These are phyloP conservation scores for Abscondita cerata DNA, from an alignment of 2,888 invertebrate species.

Conservation along the genomic window DNA sequence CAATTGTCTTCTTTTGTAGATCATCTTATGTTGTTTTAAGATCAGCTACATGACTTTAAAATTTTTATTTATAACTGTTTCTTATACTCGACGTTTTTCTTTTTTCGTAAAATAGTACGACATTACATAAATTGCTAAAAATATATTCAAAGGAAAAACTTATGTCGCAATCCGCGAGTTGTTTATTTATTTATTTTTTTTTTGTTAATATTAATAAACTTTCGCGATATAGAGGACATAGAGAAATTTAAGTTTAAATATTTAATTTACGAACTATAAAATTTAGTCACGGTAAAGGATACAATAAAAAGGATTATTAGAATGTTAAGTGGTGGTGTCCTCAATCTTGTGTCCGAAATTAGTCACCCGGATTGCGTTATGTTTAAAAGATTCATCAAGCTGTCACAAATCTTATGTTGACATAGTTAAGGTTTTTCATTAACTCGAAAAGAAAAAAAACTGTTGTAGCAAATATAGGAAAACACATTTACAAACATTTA, in stretches of 20 bases:
- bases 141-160: too few species aligned
- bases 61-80: conserved; percentile 8
- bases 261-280: background rate
- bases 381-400: conserved; percentile 11
- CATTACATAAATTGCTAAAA: too few species aligned
- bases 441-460: too few species aligned
- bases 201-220: too few species aligned
- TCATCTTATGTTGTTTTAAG: conserved; percentile 23
- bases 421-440: background rate
- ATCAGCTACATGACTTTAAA: conserved; percentile 13
- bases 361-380: conserved; percentile 16
- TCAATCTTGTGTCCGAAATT: conserved; percentile 20
- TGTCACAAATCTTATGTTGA: conserved; percentile 4
- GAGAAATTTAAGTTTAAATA: too few species aligned
- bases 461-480: too few species aligned
- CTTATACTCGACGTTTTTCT: conserved; percentile 1
- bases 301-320: conserved; percentile 21
- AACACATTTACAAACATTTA: too few species aligned
- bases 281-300: conserved; percentile 6
- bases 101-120: background rate
- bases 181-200: too few species aligned
- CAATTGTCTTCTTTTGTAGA: conserved; percentile 30
- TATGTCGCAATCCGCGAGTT: too few species aligned
- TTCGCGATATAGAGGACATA: too few species aligned
- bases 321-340: conserved; percentile 19